Evolutionary conservation across 2,888 invertebrate species (phyloP).

Genomic region (Conistra vaccinii): DNA sequence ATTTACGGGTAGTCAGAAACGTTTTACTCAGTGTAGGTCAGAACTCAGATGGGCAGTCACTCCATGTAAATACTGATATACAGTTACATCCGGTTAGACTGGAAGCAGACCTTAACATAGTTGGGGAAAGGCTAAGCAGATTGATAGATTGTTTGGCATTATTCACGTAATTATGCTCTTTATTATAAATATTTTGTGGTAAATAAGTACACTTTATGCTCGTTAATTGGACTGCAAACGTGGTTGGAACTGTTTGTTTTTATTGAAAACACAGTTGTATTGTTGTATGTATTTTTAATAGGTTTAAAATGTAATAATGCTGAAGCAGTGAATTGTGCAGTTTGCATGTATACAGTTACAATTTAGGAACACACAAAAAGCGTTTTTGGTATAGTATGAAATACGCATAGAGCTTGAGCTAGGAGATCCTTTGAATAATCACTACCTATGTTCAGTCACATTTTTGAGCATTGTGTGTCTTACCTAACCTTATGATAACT

Average conservation of each 20-base stretch:
- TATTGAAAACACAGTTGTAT: neutral
- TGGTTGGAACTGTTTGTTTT: neutral
- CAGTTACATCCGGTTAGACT: neutral
- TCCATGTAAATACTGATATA: neutral
- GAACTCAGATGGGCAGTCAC: neutral
- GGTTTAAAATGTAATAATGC: neutral
- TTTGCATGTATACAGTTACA: constrained; percentile 15
- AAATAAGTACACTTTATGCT: constrained; percentile 6
- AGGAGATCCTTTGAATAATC: neutral
- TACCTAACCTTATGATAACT: too few species aligned
- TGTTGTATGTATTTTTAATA: neutral
- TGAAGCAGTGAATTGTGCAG: neutral
- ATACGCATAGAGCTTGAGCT: neutral
- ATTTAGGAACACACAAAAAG: constrained; percentile 27
- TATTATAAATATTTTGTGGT: constrained; percentile 21
- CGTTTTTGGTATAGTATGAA: constrained; percentile 13
- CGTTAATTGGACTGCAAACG: neutral
- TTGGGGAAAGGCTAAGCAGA: neutral
- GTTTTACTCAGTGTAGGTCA: neutral
- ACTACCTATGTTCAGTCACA: neutral
- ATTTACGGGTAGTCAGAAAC: neutral
- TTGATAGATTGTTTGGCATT: neutral
- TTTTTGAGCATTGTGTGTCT: neutral
- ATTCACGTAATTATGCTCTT: constrained; percentile 9
- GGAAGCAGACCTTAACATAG: neutral